Conservation (phyloP, 2,888 invertebrate species). For the Tyria jacobaeae region DNA sequence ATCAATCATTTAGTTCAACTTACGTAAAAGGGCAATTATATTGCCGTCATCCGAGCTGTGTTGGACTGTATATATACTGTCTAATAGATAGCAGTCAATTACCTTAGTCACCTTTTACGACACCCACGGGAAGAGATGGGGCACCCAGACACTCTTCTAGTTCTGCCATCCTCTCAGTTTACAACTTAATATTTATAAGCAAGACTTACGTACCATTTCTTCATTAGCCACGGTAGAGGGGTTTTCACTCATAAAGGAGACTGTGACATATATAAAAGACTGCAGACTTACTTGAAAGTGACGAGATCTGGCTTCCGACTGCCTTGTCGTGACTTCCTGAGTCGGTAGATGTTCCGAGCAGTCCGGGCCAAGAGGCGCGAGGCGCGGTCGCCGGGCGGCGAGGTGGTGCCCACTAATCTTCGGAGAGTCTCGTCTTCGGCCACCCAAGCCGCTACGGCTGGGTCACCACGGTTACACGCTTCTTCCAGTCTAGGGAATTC, state of each 20-base stretch:
- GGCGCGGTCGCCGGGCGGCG: conserved; percentile 89
- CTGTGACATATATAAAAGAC: background rate
- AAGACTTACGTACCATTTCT: too few relatives aligned
- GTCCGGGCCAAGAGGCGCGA: conserved; percentile 95
- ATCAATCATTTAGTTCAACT: too few relatives aligned
- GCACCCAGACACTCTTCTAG: too few relatives aligned
- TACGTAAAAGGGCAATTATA: background rate
- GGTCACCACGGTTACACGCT: conserved; percentile 93
- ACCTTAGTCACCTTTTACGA: too few relatives aligned
- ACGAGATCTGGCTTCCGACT: conserved; percentile 96
- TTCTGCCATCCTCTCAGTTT: too few relatives aligned
- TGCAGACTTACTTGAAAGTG: conserved; percentile 84
- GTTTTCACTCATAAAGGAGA: too few relatives aligned
- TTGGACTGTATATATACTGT: too few relatives aligned
- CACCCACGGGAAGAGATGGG: too few relatives aligned
- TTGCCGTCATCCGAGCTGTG: too few relatives aligned
- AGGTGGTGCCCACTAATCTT: conserved; percentile 84
- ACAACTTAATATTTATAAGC: too few relatives aligned
- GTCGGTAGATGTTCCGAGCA: conserved; percentile 95
- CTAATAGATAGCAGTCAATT: too few relatives aligned
- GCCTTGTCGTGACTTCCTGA: conserved; percentile 94
- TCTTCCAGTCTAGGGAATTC: conserved; percentile 89
- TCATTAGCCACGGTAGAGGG: too few relatives aligned
- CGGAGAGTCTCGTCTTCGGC: conserved; percentile 95
- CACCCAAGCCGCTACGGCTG: conserved; percentile 94